Conservation (phyloP, 2,888 invertebrate species). For the Noctuana brunneofusca region DNA sequence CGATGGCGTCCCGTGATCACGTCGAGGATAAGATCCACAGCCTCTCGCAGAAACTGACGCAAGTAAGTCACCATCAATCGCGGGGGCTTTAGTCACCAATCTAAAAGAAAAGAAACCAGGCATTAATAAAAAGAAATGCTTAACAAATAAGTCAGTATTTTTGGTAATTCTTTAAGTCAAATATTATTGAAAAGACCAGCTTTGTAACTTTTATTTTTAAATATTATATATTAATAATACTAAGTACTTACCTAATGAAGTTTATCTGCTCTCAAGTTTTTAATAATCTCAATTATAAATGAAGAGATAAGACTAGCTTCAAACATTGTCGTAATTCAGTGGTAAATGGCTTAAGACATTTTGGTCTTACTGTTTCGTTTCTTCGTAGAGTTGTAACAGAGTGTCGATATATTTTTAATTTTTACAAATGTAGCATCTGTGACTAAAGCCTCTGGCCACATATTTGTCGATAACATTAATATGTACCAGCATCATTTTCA, state of each 20-base stretch:
- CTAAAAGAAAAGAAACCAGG: neutral
- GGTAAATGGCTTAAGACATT: neutral
- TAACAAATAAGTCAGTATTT: neutral
- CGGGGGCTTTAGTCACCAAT: constrained; percentile 52
- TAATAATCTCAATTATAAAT: neutral
- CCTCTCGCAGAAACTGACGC: constrained; percentile 87
- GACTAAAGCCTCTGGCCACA: constrained; percentile 54
- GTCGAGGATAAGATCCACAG: constrained; percentile 89
- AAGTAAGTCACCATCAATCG: constrained; percentile 83
- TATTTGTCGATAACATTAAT: constrained; percentile 39
- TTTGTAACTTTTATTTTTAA: constrained; percentile 4
- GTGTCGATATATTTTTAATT: neutral
- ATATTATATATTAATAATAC: too few species aligned
- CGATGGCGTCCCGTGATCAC: constrained; percentile 87
- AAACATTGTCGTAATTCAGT: neutral
- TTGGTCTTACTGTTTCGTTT: constrained; percentile 3
- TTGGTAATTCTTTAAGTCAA: too few species aligned
- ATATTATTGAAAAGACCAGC: neutral
- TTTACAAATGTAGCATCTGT: constrained; percentile 32
- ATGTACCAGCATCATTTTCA: constrained; percentile 49
- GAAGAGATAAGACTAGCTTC: neutral
- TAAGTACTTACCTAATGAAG: neutral
- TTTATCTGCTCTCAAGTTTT: neutral
- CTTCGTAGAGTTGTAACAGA: neutral
- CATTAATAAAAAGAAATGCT: neutral